Evolutionary conservation across 2,113 vertebrate genomes (phyloP), one percentile per base, ranked within the genome.

Genomic region (Gymnarchus niloticus): DNA sequence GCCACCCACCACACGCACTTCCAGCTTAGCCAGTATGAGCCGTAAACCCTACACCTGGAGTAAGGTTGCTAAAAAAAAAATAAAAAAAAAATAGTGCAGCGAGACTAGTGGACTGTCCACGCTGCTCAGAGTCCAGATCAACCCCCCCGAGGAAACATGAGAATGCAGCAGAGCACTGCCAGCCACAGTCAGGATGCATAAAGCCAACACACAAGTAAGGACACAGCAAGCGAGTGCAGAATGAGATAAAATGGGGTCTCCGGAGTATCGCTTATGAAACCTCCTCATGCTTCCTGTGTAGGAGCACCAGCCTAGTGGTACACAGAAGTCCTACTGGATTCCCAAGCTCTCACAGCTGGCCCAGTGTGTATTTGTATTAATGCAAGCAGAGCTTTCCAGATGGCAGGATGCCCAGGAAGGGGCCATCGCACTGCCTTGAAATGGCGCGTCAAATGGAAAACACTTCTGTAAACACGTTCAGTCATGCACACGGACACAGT

Each of bases 381-480:
- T 48, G 23, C 77, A 81, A 51, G n/a, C 8, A n/a, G 77, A 51
- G 48, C 80, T 54, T n/a, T 17, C 51, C 28, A 33, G 28, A 33
- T 56, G 51, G 49, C 80, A 8, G 9, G 17, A 5, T 54, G 51
- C 80, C 80, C 80, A 82, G 80, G 44, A 54, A 4, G 25, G 51
- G 23, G 46, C 44, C 19, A 37, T 51, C 57, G 25, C 41, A 23
- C 56, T 28, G 84, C 77, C 80, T 33, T 28, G 12, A 82, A 82
- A 81, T n/a, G 59, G 33, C 84, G 65, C 33, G 65, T 73, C 65
- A 73, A 17, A 73, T 28, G 65, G 41, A 73, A 73, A 41, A 69
- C 28, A 19, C 65, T 49, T 44, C 77, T 33, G 56, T 51, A 84
- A 65, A 48, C 25, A 51, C 46, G 51, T 17, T 25, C 44, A 28